Conservation (phyloP, 2,888 invertebrate genomes). For the Perizoma flavofasciatum region DNA sequence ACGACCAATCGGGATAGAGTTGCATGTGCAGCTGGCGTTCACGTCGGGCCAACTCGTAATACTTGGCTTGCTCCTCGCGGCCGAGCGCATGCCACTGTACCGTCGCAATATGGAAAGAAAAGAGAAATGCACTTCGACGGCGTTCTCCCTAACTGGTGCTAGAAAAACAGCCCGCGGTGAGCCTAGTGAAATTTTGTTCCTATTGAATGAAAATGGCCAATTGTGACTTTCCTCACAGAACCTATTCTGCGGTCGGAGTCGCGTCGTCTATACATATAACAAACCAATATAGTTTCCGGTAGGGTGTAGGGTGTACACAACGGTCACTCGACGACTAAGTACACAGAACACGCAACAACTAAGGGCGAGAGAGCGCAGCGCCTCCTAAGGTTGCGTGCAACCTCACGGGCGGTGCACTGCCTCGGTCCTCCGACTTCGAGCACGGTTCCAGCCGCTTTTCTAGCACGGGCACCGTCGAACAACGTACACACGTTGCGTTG, state of each 20-base stretch:
- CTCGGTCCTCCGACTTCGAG: conserved; percentile 49
- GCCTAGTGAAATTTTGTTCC: conserved; percentile 75
- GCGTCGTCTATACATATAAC: conserved; percentile 80
- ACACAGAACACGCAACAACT: conserved; percentile 78
- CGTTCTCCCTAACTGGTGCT: conserved; percentile 85
- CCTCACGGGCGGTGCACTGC: conserved; percentile 46
- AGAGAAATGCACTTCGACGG: conserved; percentile 81
- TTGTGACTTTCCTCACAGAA: conserved; percentile 81
- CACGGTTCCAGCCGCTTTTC: conserved; percentile 79
- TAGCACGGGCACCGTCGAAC: conserved; percentile 75
- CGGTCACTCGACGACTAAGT: conserved; percentile 82
- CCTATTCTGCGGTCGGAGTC: conserved; percentile 83
- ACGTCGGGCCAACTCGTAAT: conserved; percentile 99
- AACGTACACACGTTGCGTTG: conserved; percentile 57
- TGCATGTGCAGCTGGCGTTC: conserved; percentile 99
- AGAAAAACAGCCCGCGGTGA: conserved; percentile 87
- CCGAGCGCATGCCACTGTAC: conserved; percentile 99
- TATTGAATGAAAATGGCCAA: conserved; percentile 81
- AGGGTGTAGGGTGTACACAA: conserved; percentile 74
- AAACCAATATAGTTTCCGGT: conserved; percentile 82
- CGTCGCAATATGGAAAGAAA: conserved; percentile 83
- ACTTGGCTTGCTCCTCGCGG: conserved; percentile 99
- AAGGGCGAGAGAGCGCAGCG: conserved; percentile 41
- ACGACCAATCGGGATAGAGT: conserved; percentile 99
- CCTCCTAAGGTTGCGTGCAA: neutral